phyloP scores from a whole-genome alignment of 2,113 vertebrate genomes.

The Setophaga petechia region DNA sequence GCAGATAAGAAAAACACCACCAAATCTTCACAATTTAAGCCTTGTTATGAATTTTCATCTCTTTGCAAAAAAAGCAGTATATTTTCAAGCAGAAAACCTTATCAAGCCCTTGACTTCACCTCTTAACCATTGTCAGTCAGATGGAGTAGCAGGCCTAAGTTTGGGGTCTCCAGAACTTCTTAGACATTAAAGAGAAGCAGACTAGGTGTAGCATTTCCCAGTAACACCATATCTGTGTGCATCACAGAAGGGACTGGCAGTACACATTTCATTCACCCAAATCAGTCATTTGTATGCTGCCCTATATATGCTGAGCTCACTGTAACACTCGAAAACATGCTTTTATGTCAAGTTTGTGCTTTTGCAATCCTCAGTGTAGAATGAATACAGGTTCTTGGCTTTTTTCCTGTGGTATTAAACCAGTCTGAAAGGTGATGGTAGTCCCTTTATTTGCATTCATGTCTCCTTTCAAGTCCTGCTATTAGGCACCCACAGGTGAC shows the following conservation, averaged over 20 bases:
- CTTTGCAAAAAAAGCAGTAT: neutral
- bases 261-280: neutral
- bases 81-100: neutral
- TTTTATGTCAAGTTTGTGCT: neutral
- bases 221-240: neutral
- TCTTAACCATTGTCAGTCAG: neutral
- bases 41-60: neutral
- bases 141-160: neutral
- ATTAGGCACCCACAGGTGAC: neutral
- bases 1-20: neutral
- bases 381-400: rapidly evolving
- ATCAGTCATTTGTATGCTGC: neutral
- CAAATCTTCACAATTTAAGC: neutral
- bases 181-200: neutral
- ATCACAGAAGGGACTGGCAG: neutral
- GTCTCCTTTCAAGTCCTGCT: neutral
- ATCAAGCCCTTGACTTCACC: neutral
- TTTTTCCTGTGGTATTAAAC: neutral
- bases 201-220: neutral
- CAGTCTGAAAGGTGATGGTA: neutral
- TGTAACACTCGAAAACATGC: neutral
- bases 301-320: neutral
- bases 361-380: neutral
- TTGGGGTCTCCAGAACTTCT: neutral
- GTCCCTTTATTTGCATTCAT: neutral